Conservation (phyloP, 2,113 vertebrate genomes). For the Oxyruncus cristatus region DNA sequence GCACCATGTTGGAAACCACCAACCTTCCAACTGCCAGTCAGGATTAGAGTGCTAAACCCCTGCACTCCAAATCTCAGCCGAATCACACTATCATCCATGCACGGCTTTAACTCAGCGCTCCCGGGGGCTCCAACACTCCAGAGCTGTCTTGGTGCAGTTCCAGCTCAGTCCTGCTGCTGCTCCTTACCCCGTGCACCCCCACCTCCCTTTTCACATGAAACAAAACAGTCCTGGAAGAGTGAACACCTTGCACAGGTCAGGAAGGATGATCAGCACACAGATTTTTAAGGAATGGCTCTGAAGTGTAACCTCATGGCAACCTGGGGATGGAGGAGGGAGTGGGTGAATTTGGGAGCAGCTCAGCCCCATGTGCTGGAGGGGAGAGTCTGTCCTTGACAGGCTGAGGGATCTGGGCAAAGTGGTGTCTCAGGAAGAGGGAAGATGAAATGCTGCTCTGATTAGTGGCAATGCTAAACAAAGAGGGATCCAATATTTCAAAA, state of each 20-base stretch:
- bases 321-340: not conserved
- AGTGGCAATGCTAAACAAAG: not conserved
- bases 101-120: not conserved
- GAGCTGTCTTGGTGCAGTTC: not conserved
- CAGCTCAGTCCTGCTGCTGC: not conserved
- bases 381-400: not conserved
- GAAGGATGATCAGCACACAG: not conserved
- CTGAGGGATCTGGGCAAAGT: not conserved
- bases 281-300: not conserved
- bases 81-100: not conserved
- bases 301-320: not conserved
- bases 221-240: not conserved
- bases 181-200: accelerated
- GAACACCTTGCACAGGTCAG: not conserved
- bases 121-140: not conserved
- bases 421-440: not conserved
- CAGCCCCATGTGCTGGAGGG: not conserved
- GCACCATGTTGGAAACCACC: conserved; percentile 49
- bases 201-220: not conserved
- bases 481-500: not conserved
- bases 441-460: not conserved
- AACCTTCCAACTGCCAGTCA: conserved; percentile 57
- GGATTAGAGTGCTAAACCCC: conserved; percentile 52
- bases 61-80: not conserved
- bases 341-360: not conserved